Percentiles rank a stretch among this genome's conserved stretches.
These are phyloP conservation scores for Leucania comma DNA, from an alignment of 2,888 invertebrate genomes.

Conservation along the genomic window DNA sequence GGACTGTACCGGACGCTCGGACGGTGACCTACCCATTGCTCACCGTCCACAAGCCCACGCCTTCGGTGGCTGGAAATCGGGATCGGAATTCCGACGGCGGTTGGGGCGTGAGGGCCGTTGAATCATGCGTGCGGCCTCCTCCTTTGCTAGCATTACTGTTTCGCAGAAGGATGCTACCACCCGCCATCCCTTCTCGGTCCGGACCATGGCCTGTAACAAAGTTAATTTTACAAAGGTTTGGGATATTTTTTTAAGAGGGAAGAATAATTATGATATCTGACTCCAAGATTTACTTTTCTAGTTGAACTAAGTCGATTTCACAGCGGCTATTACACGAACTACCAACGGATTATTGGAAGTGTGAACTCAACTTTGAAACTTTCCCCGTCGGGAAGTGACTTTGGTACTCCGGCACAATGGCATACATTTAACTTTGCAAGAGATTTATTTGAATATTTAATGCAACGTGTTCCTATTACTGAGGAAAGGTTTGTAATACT, in stretches of 20 bases:
- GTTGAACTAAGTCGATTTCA: constrained; percentile 43
- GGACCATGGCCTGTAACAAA: too few relatives aligned
- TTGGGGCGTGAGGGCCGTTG: too few relatives aligned
- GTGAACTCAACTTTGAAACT: constrained; percentile 50
- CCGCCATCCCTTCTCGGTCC: too few relatives aligned
- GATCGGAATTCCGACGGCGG: too few relatives aligned
- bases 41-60: too few relatives aligned
- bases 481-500: constrained; percentile 21
- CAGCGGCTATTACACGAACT: constrained; percentile 45
- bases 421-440: constrained; percentile 52
- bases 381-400: constrained; percentile 32
- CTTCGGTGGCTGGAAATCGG: too few relatives aligned
- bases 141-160: too few relatives aligned
- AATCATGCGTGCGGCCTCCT: too few relatives aligned
- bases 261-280: constrained; percentile 20
- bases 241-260: constrained; percentile 15
- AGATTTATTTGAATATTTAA: constrained; percentile 55
- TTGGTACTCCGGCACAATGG: constrained; percentile 45
- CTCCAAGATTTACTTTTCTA: constrained; percentile 30
- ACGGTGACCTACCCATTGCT: too few relatives aligned
- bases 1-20: too few relatives aligned
- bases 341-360: constrained; percentile 53
- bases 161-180: too few relatives aligned
- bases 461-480: constrained; percentile 29
- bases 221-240: not conserved